These are phyloP conservation scores for Brachionus rotundiformis DNA, from an alignment of 1,140 invertebrate species.

Conservation along the genomic window DNA sequence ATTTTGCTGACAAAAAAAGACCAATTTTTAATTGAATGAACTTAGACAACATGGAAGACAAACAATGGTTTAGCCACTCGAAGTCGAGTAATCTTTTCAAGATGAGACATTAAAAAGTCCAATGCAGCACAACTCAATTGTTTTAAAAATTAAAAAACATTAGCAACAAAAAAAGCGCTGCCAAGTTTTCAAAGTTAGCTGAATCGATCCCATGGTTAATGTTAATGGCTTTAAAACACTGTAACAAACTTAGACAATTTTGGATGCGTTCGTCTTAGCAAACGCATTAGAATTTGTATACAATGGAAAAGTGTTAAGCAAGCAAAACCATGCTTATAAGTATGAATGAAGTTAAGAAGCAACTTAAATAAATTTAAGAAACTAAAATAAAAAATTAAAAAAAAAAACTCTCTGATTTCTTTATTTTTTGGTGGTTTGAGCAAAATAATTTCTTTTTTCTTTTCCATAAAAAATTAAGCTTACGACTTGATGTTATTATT, in stretches of 20 bases:
- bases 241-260: background rate
- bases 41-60: background rate
- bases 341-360: conserved; percentile 30
- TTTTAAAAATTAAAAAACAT: conserved; percentile 3
- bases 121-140: background rate
- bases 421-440: background rate
- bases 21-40: background rate
- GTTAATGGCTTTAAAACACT: background rate
- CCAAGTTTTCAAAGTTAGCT: background rate
- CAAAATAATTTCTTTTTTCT: background rate
- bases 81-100: background rate
- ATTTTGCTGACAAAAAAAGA: no score
- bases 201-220: background rate
- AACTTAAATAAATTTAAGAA: conserved; percentile 28
- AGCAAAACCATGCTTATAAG: conserved; percentile 23
- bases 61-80: background rate
- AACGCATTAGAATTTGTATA: background rate
- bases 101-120: background rate
- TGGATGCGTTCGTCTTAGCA: background rate
- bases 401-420: background rate
- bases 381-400: background rate
- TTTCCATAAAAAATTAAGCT: conserved; percentile 2
- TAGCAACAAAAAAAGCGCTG: background rate
- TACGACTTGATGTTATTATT: conserved; percentile 23
- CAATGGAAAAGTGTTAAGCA: conserved; percentile 1